Evolutionary conservation across 2,888 invertebrate genomes (phyloP).

Genomic region (Melangyna quadrimaculata): DNA sequence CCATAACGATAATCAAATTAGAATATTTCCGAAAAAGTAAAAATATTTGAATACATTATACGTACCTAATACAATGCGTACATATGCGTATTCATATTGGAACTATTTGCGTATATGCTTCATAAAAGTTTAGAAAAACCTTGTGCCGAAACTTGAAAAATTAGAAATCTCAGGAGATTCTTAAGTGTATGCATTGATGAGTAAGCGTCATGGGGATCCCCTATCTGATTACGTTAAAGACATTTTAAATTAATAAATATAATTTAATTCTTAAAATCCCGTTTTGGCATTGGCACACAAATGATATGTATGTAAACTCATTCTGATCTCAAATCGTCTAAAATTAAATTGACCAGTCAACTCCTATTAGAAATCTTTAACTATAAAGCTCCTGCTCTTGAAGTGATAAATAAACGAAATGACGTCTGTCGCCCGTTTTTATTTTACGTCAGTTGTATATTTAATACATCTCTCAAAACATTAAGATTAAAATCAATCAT

Average conservation of each 20-base stretch:
- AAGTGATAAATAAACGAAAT: neutral
- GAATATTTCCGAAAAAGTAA: neutral
- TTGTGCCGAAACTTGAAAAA: too few relatives aligned
- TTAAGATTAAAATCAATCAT: too few relatives aligned
- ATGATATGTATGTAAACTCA: neutral
- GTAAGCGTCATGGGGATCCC: neutral
- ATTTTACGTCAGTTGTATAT: neutral
- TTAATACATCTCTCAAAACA: too few relatives aligned
- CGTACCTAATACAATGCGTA: too few relatives aligned
- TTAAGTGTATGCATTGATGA: neutral
- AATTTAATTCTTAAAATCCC: too few relatives aligned
- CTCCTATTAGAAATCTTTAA: neutral
- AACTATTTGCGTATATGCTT: neutral
- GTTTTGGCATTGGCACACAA: too few relatives aligned
- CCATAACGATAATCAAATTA: neutral
- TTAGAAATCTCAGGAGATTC: neutral
- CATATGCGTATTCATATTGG: too few relatives aligned
- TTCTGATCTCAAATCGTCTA: neutral
- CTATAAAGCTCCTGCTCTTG: neutral
- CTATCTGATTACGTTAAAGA: neutral
- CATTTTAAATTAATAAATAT: neutral
- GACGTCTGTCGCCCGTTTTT: neutral
- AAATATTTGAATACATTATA: neutral
- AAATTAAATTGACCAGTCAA: neutral
- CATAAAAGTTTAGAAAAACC: neutral